phyloP scores from a whole-genome alignment of 2,113 vertebrate species.

The Acrocephalus kingi region DNA sequence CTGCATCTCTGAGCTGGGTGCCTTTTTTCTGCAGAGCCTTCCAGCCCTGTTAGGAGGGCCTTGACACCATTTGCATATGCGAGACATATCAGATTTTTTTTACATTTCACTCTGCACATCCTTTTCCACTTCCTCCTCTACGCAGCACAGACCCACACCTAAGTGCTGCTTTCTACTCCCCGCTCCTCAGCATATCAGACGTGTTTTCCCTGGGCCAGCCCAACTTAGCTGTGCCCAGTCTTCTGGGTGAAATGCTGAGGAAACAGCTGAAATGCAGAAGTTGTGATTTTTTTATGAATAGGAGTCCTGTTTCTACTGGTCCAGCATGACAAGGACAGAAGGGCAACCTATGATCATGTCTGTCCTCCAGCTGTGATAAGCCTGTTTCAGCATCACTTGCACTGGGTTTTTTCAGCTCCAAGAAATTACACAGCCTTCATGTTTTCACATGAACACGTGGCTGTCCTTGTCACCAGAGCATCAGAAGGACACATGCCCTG shows the following conservation, averaged over 20 bases:
- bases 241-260: neutral
- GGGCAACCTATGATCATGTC: neutral
- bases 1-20: neutral
- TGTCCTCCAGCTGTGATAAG: neutral
- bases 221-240: neutral
- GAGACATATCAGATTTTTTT: neutral
- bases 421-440: neutral
- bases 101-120: neutral
- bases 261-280: neutral
- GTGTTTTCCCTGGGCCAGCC: neutral
- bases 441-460: neutral
- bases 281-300: neutral
- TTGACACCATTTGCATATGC: neutral
- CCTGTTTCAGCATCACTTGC: neutral
- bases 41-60: neutral
- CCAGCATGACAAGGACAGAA: neutral
- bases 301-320: neutral
- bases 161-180: neutral
- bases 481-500: neutral
- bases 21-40: neutral
- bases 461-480: neutral
- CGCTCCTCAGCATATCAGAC: neutral
- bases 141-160: neutral
- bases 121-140: neutral
- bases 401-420: neutral